These are phyloP conservation scores for Cardinalis cardinalis DNA, from an alignment of 2,113 vertebrate species.

Conservation along the genomic window DNA sequence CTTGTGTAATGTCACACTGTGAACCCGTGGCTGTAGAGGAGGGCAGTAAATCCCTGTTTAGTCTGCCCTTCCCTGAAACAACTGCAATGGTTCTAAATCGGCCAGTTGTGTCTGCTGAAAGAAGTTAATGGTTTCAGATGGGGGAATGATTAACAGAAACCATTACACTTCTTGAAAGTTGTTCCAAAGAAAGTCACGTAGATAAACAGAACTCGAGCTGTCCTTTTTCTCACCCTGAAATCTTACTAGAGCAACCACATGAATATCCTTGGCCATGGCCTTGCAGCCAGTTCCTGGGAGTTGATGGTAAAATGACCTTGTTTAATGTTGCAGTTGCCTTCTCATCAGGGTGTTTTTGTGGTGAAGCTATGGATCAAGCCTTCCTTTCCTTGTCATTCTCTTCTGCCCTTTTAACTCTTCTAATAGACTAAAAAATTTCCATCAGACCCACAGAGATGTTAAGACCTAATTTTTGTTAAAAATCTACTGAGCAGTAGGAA, in stretches of 20 bases:
- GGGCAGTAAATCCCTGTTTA: background rate
- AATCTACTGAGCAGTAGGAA: background rate
- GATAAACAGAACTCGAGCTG: background rate
- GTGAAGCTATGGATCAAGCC: background rate
- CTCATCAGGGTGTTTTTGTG: background rate
- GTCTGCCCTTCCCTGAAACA: background rate
- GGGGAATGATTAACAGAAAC: slow-evolving; percentile 2
- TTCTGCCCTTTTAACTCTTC: background rate
- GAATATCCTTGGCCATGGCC: background rate
- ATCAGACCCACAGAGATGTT: accelerated
- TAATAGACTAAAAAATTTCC: background rate
- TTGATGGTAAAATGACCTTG: background rate
- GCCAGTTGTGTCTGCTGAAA: accelerated
- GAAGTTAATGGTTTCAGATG: background rate
- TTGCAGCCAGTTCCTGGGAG: background rate
- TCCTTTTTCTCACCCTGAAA: background rate
- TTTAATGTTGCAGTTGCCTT: background rate
- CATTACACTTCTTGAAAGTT: background rate
- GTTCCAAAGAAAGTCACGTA: background rate
- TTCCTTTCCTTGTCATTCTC: background rate
- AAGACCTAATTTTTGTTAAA: background rate
- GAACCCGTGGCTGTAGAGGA: accelerated
- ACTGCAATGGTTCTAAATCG: background rate
- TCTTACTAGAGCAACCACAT: background rate
- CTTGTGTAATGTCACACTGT: background rate